These are phyloP conservation scores for Channallabes apus DNA, from an alignment of 2,797 vertebrate species.

Conservation along the genomic window DNA sequence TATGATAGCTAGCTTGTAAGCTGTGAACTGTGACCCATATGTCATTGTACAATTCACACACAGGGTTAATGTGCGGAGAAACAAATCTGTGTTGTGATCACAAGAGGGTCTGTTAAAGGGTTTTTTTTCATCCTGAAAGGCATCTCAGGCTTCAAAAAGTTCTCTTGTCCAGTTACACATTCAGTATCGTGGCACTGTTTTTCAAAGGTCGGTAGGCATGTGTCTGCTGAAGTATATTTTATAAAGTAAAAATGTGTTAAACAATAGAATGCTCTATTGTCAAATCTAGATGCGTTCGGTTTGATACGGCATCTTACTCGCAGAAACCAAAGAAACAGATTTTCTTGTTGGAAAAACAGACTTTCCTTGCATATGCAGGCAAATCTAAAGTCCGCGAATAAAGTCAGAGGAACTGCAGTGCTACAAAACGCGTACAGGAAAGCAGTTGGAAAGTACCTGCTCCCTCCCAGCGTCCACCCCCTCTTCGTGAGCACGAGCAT, in stretches of 20 bases:
- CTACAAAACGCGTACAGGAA: constrained; percentile 48
- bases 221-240: not conserved
- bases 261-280: not conserved
- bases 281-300: not conserved
- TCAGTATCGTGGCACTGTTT: not conserved
- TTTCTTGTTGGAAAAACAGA: not conserved
- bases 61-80: not conserved
- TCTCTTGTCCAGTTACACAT: not conserved
- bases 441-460: constrained; percentile 55
- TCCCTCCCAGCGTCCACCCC: constrained; percentile 49
- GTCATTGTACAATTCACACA: not conserved
- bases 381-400: not conserved
- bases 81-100: constrained; percentile 13
- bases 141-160: not conserved
- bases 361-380: not conserved
- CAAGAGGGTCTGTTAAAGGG: not conserved
- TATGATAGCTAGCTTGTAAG: not conserved
- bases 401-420: constrained; percentile 3
- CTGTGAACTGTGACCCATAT: not conserved
- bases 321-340: too few relatives aligned
- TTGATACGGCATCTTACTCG: not conserved
- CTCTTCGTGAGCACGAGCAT: constrained; percentile 57
- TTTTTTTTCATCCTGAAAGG: not conserved
- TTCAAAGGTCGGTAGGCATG: not conserved
- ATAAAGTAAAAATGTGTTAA: not conserved